These are phyloP conservation scores for Anagrus nilaparvatae DNA, from an alignment of 1,140 invertebrate species.

Conservation along the genomic window DNA sequence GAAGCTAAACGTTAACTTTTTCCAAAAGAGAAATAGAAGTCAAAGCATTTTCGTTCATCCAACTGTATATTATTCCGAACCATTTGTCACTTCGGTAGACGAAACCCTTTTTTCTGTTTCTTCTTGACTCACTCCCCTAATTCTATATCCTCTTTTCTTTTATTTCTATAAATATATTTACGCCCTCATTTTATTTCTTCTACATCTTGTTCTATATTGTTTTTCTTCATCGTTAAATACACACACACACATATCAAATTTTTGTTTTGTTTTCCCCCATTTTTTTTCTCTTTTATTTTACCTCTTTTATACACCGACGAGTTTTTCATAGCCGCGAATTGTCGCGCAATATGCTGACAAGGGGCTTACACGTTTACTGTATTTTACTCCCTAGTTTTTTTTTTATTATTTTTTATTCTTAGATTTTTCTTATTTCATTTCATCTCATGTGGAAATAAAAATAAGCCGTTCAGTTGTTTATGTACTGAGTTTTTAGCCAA, in stretches of 20 bases:
- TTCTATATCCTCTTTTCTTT: neutral
- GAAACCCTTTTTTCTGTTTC: constrained; percentile 36
- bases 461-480: no score
- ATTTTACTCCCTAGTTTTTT: no score
- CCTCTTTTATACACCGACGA: constrained; percentile 6
- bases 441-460: no score
- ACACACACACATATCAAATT: no score
- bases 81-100: constrained; percentile 40
- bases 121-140: neutral
- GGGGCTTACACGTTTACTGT: constrained; percentile 32
- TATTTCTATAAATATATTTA: neutral
- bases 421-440: no score
- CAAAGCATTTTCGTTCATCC: constrained; percentile 20
- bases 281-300: neutral
- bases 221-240: neutral
- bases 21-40: no score
- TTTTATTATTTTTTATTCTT: no score
- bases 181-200: neutral
- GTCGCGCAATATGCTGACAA: constrained; percentile 43
- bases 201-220: constrained; percentile 4
- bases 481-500: no score
- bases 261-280: no score
- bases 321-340: constrained; percentile 43
- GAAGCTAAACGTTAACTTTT: constrained; percentile 27
- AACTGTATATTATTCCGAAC: constrained; percentile 42